Evolutionary conservation across 2,113 vertebrate species (phyloP).

Genomic region (Scomber scombrus): DNA sequence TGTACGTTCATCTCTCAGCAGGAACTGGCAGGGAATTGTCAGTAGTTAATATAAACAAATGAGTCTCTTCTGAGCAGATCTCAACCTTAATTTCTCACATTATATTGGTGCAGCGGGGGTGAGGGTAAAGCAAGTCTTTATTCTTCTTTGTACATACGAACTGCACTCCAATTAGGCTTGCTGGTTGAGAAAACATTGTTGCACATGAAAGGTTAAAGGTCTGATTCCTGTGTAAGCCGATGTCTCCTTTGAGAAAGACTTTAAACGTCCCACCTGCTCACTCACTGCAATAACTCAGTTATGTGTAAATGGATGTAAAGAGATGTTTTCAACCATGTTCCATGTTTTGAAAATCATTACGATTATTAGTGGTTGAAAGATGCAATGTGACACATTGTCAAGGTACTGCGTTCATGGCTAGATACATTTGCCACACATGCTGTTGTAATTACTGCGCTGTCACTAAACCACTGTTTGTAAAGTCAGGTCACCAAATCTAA

Average conservation of each 20-base stretch:
- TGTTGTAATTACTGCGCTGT: slow-evolving; percentile 12
- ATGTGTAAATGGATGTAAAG: background rate
- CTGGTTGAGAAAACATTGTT: background rate
- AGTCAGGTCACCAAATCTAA: background rate
- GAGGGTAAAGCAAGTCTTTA: background rate
- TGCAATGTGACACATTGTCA: background rate
- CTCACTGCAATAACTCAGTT: background rate
- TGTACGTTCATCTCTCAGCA: slow-evolving; percentile 64
- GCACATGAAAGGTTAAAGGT: slow-evolving; percentile 6
- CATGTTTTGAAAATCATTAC: background rate
- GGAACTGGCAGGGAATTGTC: slow-evolving; percentile 70
- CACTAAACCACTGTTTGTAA: background rate
- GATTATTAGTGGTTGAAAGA: background rate
- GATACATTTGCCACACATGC: background rate
- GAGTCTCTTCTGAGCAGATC: slow-evolving; percentile 45
- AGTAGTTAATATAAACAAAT: slow-evolving; percentile 66
- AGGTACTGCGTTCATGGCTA: background rate
- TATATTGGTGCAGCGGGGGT: background rate
- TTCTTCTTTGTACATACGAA: background rate
- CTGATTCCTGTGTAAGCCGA: background rate
- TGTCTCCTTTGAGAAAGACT: background rate
- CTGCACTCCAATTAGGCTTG: background rate
- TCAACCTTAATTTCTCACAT: slow-evolving; percentile 48
- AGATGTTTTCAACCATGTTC: slow-evolving; percentile 1
- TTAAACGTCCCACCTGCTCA: background rate